phyloP scores from a whole-genome alignment of 2,797 vertebrate species.

The Tenualosa thibaudeaui region DNA sequence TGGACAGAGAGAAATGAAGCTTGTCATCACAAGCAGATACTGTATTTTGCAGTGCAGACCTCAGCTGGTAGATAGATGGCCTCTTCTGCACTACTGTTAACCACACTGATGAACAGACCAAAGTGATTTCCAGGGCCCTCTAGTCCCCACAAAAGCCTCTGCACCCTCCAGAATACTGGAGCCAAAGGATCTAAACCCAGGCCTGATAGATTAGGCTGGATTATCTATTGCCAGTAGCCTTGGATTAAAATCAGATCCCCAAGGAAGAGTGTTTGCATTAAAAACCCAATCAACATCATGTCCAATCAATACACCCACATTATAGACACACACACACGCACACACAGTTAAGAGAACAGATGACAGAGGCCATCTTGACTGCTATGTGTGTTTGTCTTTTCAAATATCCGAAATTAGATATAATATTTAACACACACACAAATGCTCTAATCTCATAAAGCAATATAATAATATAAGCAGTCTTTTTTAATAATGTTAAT shows the following conservation, averaged over 20 bases:
- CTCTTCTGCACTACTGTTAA: not conserved
- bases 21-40: not conserved
- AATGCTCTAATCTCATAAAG: too few species aligned
- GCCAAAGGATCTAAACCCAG: not conserved
- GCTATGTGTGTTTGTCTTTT: not conserved
- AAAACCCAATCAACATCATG: constrained; percentile 16
- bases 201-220: not conserved
- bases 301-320: constrained; percentile 16
- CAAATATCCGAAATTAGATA: too few species aligned
- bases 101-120: not conserved
- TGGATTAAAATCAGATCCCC: not conserved
- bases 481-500: too few species aligned
- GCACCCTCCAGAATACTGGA: not conserved
- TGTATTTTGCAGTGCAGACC: not conserved
- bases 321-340: constrained; percentile 4
- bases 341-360: not conserved
- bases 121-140: not conserved
- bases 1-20: not conserved
- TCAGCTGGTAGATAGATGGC: not conserved
- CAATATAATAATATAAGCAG: too few species aligned
- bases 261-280: not conserved
- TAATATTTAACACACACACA: too few species aligned
- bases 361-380: not conserved
- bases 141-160: not conserved
- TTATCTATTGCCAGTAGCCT: not conserved